phyloP scores from a whole-genome alignment of 2,113 vertebrate species.

The Epinephelus cyanopodus region DNA sequence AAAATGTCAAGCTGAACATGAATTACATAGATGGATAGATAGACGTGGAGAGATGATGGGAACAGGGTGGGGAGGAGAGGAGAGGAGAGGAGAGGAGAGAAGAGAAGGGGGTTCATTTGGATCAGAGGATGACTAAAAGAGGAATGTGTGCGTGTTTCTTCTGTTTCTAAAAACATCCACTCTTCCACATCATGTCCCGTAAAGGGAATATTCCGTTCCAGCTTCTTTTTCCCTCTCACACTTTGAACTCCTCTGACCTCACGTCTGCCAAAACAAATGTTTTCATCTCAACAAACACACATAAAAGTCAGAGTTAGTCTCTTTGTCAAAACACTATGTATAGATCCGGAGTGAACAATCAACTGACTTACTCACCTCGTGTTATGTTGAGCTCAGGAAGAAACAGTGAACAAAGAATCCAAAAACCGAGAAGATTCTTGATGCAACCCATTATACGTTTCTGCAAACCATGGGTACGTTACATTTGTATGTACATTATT shows the following conservation, averaged over 20 bases:
- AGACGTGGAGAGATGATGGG: background rate
- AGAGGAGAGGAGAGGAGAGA: background rate
- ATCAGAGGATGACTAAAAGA: background rate
- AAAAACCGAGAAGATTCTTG: too few species aligned
- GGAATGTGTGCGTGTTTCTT: constrained; percentile 4
- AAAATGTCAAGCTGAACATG: background rate
- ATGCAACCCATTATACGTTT: too few species aligned
- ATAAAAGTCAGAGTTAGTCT: background rate
- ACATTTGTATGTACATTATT: too few species aligned
- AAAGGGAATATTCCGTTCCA: constrained; percentile 47
- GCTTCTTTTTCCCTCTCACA: constrained; percentile 20
- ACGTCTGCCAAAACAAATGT: background rate
- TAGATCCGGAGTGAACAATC: constrained; percentile 9
- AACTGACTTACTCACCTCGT: background rate
- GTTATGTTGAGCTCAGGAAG: too few species aligned
- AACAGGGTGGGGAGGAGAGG: background rate
- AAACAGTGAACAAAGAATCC: too few species aligned
- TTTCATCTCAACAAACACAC: background rate
- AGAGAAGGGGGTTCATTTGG: background rate
- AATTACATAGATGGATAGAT: constrained; percentile 5
- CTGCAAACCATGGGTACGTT: too few species aligned
- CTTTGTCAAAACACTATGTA: constrained; percentile 21
- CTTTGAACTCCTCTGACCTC: constrained; percentile 17
- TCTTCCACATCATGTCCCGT: constrained; percentile 36
- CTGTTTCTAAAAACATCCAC: constrained; percentile 42